phyloP scores from a whole-genome alignment of 2,113 vertebrate species.

The Sinocyclocheilus maitianheensis region DNA sequence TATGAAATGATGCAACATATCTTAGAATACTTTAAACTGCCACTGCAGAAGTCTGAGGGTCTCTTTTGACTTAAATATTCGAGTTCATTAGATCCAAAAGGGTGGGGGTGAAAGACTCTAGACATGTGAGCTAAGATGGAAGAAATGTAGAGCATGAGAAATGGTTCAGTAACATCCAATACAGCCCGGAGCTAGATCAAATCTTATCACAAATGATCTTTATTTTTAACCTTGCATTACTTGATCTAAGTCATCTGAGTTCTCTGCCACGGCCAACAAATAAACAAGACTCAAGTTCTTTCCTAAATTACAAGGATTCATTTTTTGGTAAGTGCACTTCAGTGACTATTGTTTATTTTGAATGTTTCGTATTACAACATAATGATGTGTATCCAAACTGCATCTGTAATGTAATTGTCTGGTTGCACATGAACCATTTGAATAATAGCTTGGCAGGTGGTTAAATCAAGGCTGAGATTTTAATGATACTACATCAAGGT shows the following conservation, averaged over 20 bases:
- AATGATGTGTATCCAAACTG: constrained; percentile 24
- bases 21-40: not conserved
- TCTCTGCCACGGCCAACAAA: constrained; percentile 15
- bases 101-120: not conserved
- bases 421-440: not conserved
- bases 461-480: constrained; percentile 17
- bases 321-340: constrained; percentile 3
- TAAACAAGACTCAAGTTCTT: constrained; percentile 22
- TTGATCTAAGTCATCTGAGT: constrained; percentile 15
- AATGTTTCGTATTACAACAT: constrained; percentile 4
- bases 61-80: constrained; percentile 19
- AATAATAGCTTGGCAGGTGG: constrained; percentile 3
- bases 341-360: constrained; percentile 11
- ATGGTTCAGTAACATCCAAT: constrained; percentile 63
- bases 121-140: constrained; percentile 36
- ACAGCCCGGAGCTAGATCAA: constrained; percentile 65
- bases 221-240: constrained; percentile 52
- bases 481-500: not conserved
- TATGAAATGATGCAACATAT: not conserved
- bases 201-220: constrained; percentile 69
- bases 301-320: not conserved
- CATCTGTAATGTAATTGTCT: constrained; percentile 26
- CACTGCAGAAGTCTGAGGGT: not conserved
- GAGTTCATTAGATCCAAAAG: constrained; percentile 14
- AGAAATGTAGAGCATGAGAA: constrained; percentile 31